phyloP scores from a whole-genome alignment of 2,888 invertebrate species.

The Tetrapedia diversipes region DNA sequence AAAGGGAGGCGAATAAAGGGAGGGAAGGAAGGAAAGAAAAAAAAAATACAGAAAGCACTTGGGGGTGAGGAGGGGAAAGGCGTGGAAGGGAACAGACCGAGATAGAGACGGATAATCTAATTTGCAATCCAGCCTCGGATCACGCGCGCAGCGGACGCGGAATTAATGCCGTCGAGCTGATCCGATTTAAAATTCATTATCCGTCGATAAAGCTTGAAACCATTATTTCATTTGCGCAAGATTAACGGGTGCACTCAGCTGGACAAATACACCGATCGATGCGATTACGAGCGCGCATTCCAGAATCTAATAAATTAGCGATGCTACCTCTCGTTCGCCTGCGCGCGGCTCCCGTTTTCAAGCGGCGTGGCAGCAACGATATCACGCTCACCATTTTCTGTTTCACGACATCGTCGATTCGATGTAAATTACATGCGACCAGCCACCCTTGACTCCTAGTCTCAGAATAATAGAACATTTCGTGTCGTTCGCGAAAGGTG shows the following conservation, averaged over 20 bases:
- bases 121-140: conserved; percentile 68
- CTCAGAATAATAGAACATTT: conserved; percentile 36
- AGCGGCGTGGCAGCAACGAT: conserved; percentile 35
- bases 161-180: conserved; percentile 69
- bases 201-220: conserved; percentile 71
- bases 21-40: not conserved
- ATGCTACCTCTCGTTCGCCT: conserved; percentile 63
- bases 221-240: conserved; percentile 73
- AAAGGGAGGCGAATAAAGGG: not conserved
- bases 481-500: too few species aligned
- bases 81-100: not conserved
- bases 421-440: conserved; percentile 47
- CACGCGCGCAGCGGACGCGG: conserved; percentile 61
- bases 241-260: conserved; percentile 71
- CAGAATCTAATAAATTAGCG: conserved; percentile 73
- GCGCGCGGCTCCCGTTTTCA: conserved; percentile 70
- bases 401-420: conserved; percentile 55
- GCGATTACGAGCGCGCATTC: conserved; percentile 70
- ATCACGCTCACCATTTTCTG: conserved; percentile 49
- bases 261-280: conserved; percentile 72
- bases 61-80: not conserved
- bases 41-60: not conserved
- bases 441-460: conserved; percentile 6
- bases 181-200: conserved; percentile 74
- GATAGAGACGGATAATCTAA: conserved; percentile 62